These are phyloP conservation scores for Odontamblyopus rebecca DNA, from an alignment of 2,797 vertebrate species.

Conservation along the genomic window DNA sequence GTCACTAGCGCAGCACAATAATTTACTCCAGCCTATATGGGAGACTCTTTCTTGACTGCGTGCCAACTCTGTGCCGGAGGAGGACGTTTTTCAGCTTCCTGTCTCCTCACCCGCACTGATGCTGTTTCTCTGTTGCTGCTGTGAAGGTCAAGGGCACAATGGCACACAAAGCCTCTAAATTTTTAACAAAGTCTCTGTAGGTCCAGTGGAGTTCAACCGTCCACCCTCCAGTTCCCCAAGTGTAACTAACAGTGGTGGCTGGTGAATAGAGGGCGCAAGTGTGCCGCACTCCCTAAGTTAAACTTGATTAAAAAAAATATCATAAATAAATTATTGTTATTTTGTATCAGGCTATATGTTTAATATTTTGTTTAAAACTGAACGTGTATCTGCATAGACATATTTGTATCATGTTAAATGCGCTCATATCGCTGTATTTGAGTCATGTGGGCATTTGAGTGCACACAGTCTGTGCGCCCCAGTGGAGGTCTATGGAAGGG, in stretches of 20 bases:
- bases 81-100: constrained; percentile 49
- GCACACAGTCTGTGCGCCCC: too few species aligned
- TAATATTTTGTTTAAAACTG: too few species aligned
- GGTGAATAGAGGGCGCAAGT: too few species aligned
- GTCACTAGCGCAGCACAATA: constrained; percentile 55
- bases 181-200: constrained; percentile 54
- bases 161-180: constrained; percentile 50
- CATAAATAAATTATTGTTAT: too few species aligned
- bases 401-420: too few species aligned
- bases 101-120: constrained; percentile 32
- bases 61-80: constrained; percentile 50
- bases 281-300: too few species aligned
- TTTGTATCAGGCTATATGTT: too few species aligned
- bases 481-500: too few species aligned
- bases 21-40: constrained; percentile 64
- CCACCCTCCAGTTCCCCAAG: constrained; percentile 22
- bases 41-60: constrained; percentile 54
- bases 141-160: constrained; percentile 56
- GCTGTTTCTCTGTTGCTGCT: constrained; percentile 18
- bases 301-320: too few species aligned
- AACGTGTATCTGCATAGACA: too few species aligned
- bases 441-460: too few species aligned
- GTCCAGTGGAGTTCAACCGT: constrained; percentile 59
- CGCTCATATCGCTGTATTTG: too few species aligned
- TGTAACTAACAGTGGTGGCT: not conserved